Conservation (phyloP, 2,797 vertebrate species). For the Decapterus maruadsi region DNA sequence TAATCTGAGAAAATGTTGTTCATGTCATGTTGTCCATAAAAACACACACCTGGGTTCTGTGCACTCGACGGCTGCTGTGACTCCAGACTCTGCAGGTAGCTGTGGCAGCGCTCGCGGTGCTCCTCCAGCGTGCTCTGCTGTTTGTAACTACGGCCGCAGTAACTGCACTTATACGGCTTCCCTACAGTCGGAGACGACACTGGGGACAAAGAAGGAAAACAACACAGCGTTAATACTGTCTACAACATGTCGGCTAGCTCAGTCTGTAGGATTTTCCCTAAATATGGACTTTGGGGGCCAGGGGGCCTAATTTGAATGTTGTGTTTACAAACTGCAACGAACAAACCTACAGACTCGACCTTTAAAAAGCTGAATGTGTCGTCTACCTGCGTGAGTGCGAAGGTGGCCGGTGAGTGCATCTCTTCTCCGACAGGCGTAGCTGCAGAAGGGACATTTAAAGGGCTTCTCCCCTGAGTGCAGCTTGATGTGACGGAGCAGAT, state of each 20-base stretch:
- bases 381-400: constrained; percentile 94
- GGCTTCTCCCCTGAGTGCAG: constrained; percentile 98
- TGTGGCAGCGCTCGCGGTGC: constrained; percentile 95
- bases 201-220: constrained; percentile 65
- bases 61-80: constrained; percentile 68
- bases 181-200: constrained; percentile 96
- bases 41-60: constrained; percentile 71
- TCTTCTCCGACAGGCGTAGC: constrained; percentile 94
- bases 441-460: constrained; percentile 98
- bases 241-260: neutral
- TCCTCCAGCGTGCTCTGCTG: constrained; percentile 97
- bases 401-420: constrained; percentile 97
- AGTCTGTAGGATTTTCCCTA: too few relatives aligned
- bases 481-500: constrained; percentile 98
- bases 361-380: constrained; percentile 38
- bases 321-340: too few relatives aligned
- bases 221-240: neutral
- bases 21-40: neutral
- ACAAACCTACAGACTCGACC: too few relatives aligned
- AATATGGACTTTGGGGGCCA: too few relatives aligned
- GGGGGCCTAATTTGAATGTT: too few relatives aligned
- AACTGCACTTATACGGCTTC: constrained; percentile 98
- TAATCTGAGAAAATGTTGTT: neutral
- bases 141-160: constrained; percentile 98
- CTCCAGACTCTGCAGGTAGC: constrained; percentile 94